These are phyloP conservation scores for Leptinotarsa haldemani DNA, from an alignment of 2,888 invertebrate species.

Conservation along the genomic window DNA sequence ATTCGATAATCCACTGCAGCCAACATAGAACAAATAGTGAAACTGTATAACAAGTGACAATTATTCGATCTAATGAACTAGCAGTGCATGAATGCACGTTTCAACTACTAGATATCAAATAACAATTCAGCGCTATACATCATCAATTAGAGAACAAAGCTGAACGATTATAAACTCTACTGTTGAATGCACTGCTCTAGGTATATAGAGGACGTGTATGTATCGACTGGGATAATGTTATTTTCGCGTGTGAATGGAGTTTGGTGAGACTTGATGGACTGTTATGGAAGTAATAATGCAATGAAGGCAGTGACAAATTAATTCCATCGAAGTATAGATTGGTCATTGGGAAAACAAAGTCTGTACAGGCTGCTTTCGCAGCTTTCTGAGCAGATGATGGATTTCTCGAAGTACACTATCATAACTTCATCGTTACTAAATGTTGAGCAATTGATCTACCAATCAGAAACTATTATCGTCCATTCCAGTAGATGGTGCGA, in stretches of 20 bases:
- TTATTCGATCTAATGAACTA: constrained; percentile 46
- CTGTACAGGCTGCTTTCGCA: too few relatives aligned
- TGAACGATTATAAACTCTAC: constrained; percentile 43
- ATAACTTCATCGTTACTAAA: too few relatives aligned
- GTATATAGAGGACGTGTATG: constrained; percentile 24
- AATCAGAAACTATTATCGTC: too few relatives aligned
- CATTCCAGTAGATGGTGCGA: too few relatives aligned
- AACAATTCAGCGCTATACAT: constrained; percentile 50
- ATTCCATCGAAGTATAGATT: not conserved
- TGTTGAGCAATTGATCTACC: too few relatives aligned
- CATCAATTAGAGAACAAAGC: constrained; percentile 51
- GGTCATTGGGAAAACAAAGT: too few relatives aligned
- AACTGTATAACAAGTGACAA: constrained; percentile 43
- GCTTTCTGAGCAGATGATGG: too few relatives aligned
- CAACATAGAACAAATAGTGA: constrained; percentile 4
- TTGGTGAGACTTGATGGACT: constrained; percentile 3
- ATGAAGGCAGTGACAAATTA: not conserved
- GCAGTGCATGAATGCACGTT: constrained; percentile 43
- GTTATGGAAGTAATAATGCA: constrained; percentile 10
- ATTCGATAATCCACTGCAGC: constrained; percentile 1
- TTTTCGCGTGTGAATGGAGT: constrained; percentile 25
- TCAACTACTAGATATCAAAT: constrained; percentile 43
- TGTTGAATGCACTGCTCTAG: constrained; percentile 34
- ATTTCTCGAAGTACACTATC: too few relatives aligned
- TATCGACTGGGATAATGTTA: constrained; percentile 36